Percentiles rank a stretch among this genome's conserved stretches.
phyloP scores from a whole-genome alignment of 2,888 invertebrate genomes.

The Galerucella pusilla region DNA sequence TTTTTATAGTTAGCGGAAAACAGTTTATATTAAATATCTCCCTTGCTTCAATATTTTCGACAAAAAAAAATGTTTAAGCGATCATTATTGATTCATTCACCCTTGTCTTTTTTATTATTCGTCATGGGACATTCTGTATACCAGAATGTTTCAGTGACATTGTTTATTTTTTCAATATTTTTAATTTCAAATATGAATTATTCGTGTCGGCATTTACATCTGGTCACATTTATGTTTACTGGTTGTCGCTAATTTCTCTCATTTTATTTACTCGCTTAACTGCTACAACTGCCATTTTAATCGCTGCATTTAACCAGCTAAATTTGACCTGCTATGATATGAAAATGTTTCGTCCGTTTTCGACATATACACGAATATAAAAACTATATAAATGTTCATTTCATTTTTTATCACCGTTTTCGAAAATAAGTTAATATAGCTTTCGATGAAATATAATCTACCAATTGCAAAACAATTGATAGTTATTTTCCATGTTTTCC shows the following conservation, averaged over 20 bases:
- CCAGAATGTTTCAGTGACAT: neutral
- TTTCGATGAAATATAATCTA: neutral
- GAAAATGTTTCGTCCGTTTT: neutral
- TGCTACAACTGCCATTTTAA: neutral
- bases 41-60: too few relatives aligned
- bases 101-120: neutral
- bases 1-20: too few relatives aligned
- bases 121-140: neutral
- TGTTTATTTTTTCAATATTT: neutral
- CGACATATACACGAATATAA: neutral
- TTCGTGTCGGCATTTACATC: neutral
- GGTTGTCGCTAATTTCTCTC: neutral
- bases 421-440: neutral
- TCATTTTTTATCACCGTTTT: neutral
- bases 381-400: neutral
- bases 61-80: too few relatives aligned
- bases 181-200: neutral
- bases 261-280: neutral
- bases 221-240: conserved; percentile 8
- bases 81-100: too few relatives aligned
- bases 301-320: neutral
- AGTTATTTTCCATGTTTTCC: too few relatives aligned
- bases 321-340: neutral
- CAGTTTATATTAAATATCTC: too few relatives aligned
- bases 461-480: neutral